phyloP scores from a whole-genome alignment of 2,113 vertebrate species.

The Saccopteryx leptura region DNA sequence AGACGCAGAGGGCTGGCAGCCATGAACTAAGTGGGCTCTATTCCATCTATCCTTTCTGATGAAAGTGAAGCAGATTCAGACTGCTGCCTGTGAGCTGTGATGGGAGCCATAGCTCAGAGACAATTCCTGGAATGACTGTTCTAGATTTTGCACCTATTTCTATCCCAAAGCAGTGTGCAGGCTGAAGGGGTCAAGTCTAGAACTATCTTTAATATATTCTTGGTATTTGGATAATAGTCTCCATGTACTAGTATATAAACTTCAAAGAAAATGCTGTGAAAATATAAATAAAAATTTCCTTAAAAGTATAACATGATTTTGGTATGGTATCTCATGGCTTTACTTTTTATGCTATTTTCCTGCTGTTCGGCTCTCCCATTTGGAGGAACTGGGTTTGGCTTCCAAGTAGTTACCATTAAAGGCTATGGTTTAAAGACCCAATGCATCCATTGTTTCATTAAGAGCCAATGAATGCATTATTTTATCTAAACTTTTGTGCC shows the following conservation, averaged over 20 bases:
- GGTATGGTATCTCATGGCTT: background rate
- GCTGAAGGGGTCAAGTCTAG: background rate
- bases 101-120: constrained; percentile 55
- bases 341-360: background rate
- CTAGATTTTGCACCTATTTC: constrained; percentile 52
- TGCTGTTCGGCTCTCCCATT: background rate
- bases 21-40: constrained; percentile 73
- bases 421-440: background rate
- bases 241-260: background rate
- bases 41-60: constrained; percentile 79
- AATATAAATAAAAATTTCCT: constrained; percentile 52
- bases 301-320: constrained; percentile 26
- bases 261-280: constrained; percentile 59
- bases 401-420: constrained; percentile 11
- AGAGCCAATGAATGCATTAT: background rate
- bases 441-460: background rate
- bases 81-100: constrained; percentile 66
- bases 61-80: constrained; percentile 69
- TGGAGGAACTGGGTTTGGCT: constrained; percentile 18
- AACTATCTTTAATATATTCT: background rate
- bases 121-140: constrained; percentile 65
- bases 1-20: constrained; percentile 80
- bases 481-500: constrained; percentile 32
- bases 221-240: constrained; percentile 34
- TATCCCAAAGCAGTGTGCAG: background rate